Conservation (phyloP, 2,888 invertebrate species). For the Xestia ashworthii region DNA sequence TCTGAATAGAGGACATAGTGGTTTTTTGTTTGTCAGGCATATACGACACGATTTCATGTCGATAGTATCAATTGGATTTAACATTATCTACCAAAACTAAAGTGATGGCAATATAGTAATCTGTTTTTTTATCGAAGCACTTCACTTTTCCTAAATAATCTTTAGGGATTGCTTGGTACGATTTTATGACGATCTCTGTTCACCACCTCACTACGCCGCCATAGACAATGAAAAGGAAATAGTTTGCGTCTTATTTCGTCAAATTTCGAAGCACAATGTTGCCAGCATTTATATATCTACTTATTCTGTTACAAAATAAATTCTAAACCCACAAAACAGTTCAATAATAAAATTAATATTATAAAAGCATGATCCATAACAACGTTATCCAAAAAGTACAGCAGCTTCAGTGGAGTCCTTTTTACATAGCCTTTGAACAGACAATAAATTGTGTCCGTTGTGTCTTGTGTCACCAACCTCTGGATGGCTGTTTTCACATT, state of each 20-base stretch:
- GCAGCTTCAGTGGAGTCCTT: background rate
- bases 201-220: conserved; percentile 68
- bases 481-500: too few relatives aligned
- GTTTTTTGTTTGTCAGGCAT: conserved; percentile 85
- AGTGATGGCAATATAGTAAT: conserved; percentile 72
- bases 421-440: background rate
- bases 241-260: conserved; percentile 50
- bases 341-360: background rate
- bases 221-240: conserved; percentile 64
- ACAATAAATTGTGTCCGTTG: background rate
- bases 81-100: conserved; percentile 77
- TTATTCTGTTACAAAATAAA: background rate
- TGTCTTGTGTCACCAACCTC: too few relatives aligned
- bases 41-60: conserved; percentile 86
- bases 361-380: background rate
- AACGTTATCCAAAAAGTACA: background rate
- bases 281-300: conserved; percentile 10
- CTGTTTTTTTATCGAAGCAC: conserved; percentile 73
- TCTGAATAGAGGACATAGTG: conserved; percentile 86
- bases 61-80: conserved; percentile 75
- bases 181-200: conserved; percentile 50
- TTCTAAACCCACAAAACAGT: background rate
- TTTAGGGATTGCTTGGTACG: conserved; percentile 64
- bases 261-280: conserved; percentile 42
- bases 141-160: conserved; percentile 67